phyloP scores from a whole-genome alignment of 2,888 invertebrate species.

The Torymus aiolomorphi region DNA sequence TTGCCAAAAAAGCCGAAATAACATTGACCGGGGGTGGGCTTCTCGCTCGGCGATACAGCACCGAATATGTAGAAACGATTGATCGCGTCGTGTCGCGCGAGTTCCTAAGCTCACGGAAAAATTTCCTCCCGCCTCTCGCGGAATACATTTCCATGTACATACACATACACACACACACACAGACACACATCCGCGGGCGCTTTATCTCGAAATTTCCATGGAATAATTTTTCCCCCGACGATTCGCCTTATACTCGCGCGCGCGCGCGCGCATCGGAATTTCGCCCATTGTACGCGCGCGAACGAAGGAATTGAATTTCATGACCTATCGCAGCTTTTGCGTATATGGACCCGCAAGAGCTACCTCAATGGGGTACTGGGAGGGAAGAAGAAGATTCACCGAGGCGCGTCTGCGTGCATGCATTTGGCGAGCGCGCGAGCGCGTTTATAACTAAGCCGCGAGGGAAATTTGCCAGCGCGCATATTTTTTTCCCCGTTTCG shows the following conservation, averaged over 20 bases:
- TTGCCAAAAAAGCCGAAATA: conserved; percentile 29
- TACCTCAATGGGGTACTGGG: neutral
- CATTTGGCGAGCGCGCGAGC: too few relatives aligned
- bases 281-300: conserved; percentile 33
- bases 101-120: conserved; percentile 1
- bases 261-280: neutral
- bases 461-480: too few relatives aligned
- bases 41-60: too few relatives aligned
- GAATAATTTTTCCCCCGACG: conserved; percentile 55
- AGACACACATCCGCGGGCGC: neutral
- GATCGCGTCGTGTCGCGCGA: conserved; percentile 16
- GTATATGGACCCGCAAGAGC: neutral
- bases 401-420: too few relatives aligned
- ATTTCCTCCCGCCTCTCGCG: conserved; percentile 18
- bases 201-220: conserved; percentile 51
- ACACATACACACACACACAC: too few relatives aligned
- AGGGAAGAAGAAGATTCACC: neutral
- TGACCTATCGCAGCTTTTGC: conserved; percentile 39
- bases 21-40: conserved; percentile 5
- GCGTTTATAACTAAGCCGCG: too few relatives aligned
- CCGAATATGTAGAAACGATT: neutral
- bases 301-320: conserved; percentile 54
- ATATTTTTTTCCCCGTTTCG: too few relatives aligned
- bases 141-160: conserved; percentile 43
- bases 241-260: conserved; percentile 26